Base-by-base conservation (phyloP, 2,888 invertebrate species). In the Hemicrepidius hirtus region DNA sequence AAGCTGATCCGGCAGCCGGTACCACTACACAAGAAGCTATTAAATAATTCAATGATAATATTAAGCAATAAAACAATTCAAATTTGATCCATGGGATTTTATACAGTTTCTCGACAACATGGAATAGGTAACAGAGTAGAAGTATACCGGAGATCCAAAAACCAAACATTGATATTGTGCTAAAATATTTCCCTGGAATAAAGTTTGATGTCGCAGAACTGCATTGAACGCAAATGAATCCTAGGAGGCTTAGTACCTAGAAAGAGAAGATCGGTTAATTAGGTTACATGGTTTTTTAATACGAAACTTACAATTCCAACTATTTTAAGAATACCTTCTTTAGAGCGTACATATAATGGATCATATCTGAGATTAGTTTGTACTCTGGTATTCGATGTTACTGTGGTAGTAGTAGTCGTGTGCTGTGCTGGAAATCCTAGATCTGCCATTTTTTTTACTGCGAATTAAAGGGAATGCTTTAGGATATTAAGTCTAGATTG, bases 11-110 rank as follows among this genome's bases (percentile, higher is more conserved):
- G 1, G 85, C 86, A 32, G 88, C 89, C 0, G 92, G 90, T 20
- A 92, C 91, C 1, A 92, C 92, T 69, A 95, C 86, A 28, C 91
- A 89, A 0, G 94, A 90, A 0, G 94, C 95, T 69, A 96, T 88
- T 75, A 96, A 87, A 84, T 94, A 96, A 76, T 94, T 90, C 50
- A 92, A 83, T 0, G 92, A 88, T 94, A 94, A 95, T 7, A 94
- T 75, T 6, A 89, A 89, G 83, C 94, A 94, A 87, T 92, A 96
- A 1, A 89, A 87, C 75, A 95, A 90, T 88, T 97, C 96, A 76
- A 94, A 90, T 86, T 92, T 93, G 71, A 96, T 87, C 96, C 97
- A 97, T 1, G 96, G 96, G 80, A 97, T 92, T 86, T 91, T 92
- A 84, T 92, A 93, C 83, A 94, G 91, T 85, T 93, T 94, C 87